Evolutionary conservation across 2,888 invertebrate genomes (phyloP), one percentile per base, ranked within the genome.

Genomic region (Leucoma salicis): DNA sequence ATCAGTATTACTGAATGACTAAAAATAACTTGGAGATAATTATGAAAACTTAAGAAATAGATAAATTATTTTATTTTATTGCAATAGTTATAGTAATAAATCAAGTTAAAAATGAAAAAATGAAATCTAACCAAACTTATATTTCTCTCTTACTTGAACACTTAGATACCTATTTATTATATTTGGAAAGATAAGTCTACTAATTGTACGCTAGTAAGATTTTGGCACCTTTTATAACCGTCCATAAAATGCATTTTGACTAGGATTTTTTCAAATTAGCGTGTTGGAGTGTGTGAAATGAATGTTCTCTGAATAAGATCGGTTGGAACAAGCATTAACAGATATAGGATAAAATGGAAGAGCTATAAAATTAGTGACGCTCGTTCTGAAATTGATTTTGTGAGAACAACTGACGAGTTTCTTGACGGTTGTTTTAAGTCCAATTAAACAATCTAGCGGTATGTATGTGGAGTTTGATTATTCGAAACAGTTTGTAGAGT

Each of bases 171-270:
- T 45, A 40, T 61, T 58, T 53, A 55, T 38, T 37, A 62, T 58
- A 62, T 61, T 62, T 61, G 49, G 48, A 56, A 40, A 56, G 56
- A 50, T 50, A 50, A 56, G 51, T 50, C 47, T 55, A 56, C 63
- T 61, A 62, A 61, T 53, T 62, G 59, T 42, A 40, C 46, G 43
- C 59, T 49, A 48, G 53, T 58, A 53, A 39, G 45, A 42, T 61
- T 61, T 61, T 61, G 56, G 63, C 61, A 61, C 61, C 59, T 62
- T 61, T 62, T 61, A 61, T 36, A 35, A 42, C 45, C 33, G 38
- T 0, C 46, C 36, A 58, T 61, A 61, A 61, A 61, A 56, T 35
- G 46, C 49, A 59, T 61, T 62, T 58, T 58, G 52, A 61, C 59
- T 48, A 53, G 53, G 39, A 46, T 56, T 50, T 53, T 21, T 43